Conservation (phyloP, 2,797 vertebrate genomes). For the Pipistrellus pipistrellus region DNA sequence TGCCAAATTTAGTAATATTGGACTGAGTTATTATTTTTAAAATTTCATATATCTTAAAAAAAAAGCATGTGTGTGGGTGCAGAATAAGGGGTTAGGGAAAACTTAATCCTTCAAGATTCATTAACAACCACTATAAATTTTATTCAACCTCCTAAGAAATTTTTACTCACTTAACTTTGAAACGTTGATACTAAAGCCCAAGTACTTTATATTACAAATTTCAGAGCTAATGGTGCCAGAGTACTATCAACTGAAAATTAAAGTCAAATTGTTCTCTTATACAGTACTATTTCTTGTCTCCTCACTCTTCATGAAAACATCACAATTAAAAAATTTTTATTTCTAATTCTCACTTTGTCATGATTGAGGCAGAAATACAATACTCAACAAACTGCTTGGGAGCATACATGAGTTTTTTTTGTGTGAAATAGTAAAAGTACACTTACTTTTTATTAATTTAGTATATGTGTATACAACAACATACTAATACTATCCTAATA, state of each 20-base stretch:
- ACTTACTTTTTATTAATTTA: not conserved
- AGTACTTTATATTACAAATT: constrained; percentile 51
- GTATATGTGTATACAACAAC: not conserved
- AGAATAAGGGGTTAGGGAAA: not conserved
- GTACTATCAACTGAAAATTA: constrained; percentile 16
- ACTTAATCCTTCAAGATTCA: constrained; percentile 22
- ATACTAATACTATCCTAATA: not conserved
- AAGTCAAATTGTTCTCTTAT: constrained; percentile 51
- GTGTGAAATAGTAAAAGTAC: not conserved
- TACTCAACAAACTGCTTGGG: not conserved
- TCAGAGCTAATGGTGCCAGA: constrained; percentile 1
- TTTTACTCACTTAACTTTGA: constrained; percentile 47
- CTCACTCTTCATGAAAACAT: not conserved
- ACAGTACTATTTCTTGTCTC: not conserved
- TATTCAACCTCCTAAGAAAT: constrained; percentile 4
- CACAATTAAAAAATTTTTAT: not conserved
- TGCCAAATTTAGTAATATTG: constrained; percentile 43
- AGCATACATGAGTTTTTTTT: not conserved
- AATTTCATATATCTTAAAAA: constrained; percentile 65
- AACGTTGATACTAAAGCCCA: constrained; percentile 25
- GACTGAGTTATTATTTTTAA: not conserved
- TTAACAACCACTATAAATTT: constrained; percentile 43
- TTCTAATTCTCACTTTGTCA: constrained; percentile 30
- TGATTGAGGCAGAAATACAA: constrained; percentile 19
- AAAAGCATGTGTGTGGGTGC: not conserved